Evolutionary conservation across 2,113 vertebrate genomes (phyloP).

Genomic region (Hemibagrus wyckioides): DNA sequence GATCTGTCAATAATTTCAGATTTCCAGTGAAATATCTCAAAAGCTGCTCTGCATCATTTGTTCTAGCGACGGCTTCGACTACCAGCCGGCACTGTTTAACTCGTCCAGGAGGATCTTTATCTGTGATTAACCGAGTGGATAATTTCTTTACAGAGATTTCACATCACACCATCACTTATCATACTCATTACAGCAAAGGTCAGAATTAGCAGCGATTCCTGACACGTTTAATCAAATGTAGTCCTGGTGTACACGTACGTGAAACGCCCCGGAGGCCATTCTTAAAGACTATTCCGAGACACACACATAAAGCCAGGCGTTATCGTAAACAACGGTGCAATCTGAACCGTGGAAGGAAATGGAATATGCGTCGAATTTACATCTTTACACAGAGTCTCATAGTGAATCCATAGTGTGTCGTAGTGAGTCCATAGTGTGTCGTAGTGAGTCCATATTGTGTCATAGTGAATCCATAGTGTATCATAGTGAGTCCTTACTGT

Average conservation of each 20-base stretch:
- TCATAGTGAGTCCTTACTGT: too few species aligned
- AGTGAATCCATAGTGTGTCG: too few species aligned
- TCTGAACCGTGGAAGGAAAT: neutral
- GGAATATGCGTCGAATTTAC: neutral
- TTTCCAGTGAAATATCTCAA: neutral
- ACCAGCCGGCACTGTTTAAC: conserved; percentile 3
- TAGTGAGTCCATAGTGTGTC: too few species aligned
- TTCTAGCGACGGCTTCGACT: conserved; percentile 2
- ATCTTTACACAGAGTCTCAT: too few species aligned
- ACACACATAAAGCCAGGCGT: conserved; percentile 7
- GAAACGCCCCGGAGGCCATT: neutral
- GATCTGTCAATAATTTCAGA: neutral
- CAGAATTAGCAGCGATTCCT: conserved; percentile 34
- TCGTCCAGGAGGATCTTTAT: conserved; percentile 36
- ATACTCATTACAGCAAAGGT: neutral
- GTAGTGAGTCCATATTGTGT: too few species aligned
- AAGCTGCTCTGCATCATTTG: neutral
- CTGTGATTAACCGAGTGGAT: conserved; percentile 49
- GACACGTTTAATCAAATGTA: conserved; percentile 19
- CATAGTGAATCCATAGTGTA: too few species aligned
- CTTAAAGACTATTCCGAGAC: neutral
- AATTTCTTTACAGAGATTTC: conserved; percentile 40
- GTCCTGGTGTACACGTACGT: neutral
- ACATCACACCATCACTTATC: conserved; percentile 40
- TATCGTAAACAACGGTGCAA: conserved; percentile 20